Percentiles rank a stretch among this genome's conserved stretches.
Evolutionary conservation across 2,797 vertebrate species (phyloP).

Genomic region (Anabas testudineus): DNA sequence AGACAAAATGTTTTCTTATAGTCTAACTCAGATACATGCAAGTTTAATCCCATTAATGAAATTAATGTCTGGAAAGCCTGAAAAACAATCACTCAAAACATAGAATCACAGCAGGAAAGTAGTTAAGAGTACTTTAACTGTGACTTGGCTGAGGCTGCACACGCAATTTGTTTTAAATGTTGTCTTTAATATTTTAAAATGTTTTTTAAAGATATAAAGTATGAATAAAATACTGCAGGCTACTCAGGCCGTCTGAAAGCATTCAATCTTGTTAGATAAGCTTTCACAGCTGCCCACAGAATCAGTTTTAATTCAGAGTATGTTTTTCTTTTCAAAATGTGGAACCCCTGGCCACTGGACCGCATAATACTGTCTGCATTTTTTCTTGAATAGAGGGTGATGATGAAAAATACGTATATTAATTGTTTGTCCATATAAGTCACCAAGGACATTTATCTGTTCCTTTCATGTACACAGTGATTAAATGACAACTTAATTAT

Average conservation of each 20-base stretch:
- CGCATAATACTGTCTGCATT: constrained; percentile 45
- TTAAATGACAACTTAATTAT: constrained; percentile 57
- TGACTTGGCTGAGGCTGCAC: constrained; percentile 24
- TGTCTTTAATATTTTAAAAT: constrained; percentile 40
- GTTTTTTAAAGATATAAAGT: constrained; percentile 47
- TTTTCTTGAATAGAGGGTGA: constrained; percentile 48
- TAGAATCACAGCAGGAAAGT: constrained; percentile 1
- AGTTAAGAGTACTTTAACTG: constrained; percentile 21
- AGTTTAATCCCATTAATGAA: constrained; percentile 5
- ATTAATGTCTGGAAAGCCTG: constrained; percentile 14
- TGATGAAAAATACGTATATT: constrained; percentile 56
- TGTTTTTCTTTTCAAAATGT: constrained; percentile 57
- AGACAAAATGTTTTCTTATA: constrained; percentile 4
- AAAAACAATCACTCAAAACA: constrained; percentile 33
- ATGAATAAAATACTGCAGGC: constrained; percentile 43
- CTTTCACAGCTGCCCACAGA: constrained; percentile 54
- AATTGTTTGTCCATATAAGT: constrained; percentile 39
- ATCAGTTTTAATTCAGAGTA: constrained; percentile 63
- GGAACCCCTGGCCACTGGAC: constrained; percentile 26
- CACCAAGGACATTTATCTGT: constrained; percentile 14
- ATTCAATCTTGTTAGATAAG: constrained; percentile 64
- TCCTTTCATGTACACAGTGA: constrained; percentile 39
- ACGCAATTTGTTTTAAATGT: constrained; percentile 37
- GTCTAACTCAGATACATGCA: not conserved
- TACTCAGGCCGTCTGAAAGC: constrained; percentile 19